Evolutionary conservation across 2,888 invertebrate genomes (phyloP), one percentile per base, ranked within the genome.

Genomic region (Myopa testacea): DNA sequence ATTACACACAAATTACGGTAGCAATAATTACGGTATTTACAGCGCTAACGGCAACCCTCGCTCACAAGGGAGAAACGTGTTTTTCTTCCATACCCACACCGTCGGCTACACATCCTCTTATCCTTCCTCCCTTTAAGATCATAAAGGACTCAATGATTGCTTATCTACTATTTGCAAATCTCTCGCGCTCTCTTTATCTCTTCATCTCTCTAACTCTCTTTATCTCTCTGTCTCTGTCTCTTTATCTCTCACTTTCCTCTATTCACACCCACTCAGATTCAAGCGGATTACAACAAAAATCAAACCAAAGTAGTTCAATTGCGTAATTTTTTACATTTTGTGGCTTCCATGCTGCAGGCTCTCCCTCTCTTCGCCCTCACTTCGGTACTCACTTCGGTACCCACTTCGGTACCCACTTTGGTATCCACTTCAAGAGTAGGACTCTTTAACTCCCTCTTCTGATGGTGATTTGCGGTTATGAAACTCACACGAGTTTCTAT

Each of bases 1-100:
- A 80, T 80, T 80, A 79, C 68, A 73, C 63, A 40, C 45, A 80
- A 79, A 79, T 55, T 55, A 55, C n/a, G n/a, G 10, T n/a, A n/a
- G 55, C n/a, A 55, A 55, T 55, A 45, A 45, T 45, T 45, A 10
- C 10, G 6, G 10, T 55, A 55, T 55, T 55, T 55, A n/a, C 16
- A 16, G 37, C 14, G 16, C 67, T 8, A 8, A 67, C 4, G 67
- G 55, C 37, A 55, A 70, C n/a, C 70, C 55, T 70, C 40, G 40
- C 8, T 40, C 4, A 4, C n/a, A n/a, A n/a, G n/a, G n/a, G n/a
- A n/a, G n/a, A n/a, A n/a, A n/a, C n/a, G n/a, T n/a, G n/a, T n/a
- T n/a, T n/a, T n/a, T n/a, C n/a, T n/a, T n/a, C n/a, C n/a, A n/a
- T n/a, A n/a, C 19, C 0, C 16, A 37, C n/a, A 14, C n/a, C 16